phyloP scores from a whole-genome alignment of 2,797 vertebrate genomes.

The Liasis olivaceus region DNA sequence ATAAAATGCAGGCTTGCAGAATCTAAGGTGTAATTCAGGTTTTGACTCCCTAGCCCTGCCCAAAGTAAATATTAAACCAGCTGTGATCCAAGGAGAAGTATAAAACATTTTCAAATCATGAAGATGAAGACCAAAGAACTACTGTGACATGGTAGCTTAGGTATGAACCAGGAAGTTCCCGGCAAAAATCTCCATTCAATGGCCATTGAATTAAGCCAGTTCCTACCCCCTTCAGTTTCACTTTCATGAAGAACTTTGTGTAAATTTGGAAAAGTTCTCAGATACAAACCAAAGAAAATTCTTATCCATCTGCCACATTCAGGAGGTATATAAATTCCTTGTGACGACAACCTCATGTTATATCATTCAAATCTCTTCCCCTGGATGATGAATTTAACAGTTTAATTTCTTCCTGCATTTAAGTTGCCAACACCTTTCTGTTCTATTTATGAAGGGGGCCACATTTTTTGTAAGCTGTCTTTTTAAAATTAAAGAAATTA shows the following conservation, averaged over 20 bases:
- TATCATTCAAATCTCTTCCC: not conserved
- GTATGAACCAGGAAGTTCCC: not conserved
- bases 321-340: not conserved
- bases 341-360: not conserved
- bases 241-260: not conserved
- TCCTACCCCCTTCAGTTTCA: not conserved
- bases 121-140: not conserved
- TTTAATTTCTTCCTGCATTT: not conserved
- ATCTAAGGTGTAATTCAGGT: not conserved
- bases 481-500: no score
- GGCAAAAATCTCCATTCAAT: not conserved
- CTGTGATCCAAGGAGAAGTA: not conserved
- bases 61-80: constrained; percentile 18
- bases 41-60: not conserved
- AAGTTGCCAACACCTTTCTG: not conserved
- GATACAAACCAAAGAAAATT: not conserved
- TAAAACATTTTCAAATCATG: constrained; percentile 12
- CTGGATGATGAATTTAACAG: not conserved
- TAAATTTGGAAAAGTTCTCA: not conserved
- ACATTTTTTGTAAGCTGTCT: no score
- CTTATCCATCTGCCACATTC: not conserved
- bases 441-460: no score
- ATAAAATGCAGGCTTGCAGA: not conserved
- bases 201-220: not conserved
- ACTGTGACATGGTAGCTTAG: fast-evolving